Evolutionary conservation across 1,140 invertebrate genomes (phyloP), one percentile per base, ranked within the genome.

Genomic region (Dendrolimus punctatus): DNA sequence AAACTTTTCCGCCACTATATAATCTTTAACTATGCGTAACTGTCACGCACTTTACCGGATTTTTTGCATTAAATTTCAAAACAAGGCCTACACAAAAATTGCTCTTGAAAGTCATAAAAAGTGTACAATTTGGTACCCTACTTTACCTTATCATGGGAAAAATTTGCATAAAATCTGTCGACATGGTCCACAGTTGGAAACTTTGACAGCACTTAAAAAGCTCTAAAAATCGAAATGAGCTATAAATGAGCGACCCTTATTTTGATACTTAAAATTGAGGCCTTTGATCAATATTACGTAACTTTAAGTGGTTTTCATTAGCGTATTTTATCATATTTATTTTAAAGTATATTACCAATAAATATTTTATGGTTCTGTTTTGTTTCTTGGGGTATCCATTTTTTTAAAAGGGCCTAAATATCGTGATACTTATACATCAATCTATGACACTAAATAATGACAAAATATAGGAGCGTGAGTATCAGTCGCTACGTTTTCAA

Each of bases 111-210:
- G 70, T 69, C 72, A 66, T 80, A 80, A 80, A 80, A 62, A 60
- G 68, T 69, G 70, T 68, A 76, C 78, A 80, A 71, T 79, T 80
- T 80, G 76, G 71, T 56, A 65, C 73, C 73, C 71, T 70, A 77
- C 69, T 82, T 80, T 80, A 77, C 70, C 68, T 71, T 62, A 71
- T 76, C 61, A 73, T 76, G 65, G 52, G 64, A 58, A 57, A 23
- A 73, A 85, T 85, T 85, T 85, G 72, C 81, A 85, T 83, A 82
- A 82, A 80, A 80, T 71, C 69, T 60, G 63, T 69, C 62, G 67
- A 65, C 65, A 52, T 57, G 57, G 58, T 60, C 67, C 70, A 67
- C 67, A 65, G 58, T 72, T 68, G 69, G 66, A 71, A 81, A 85
- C 68, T 81, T 76, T 73, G 72, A 71, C 64, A 68, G 62, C 73